phyloP scores from a whole-genome alignment of 2,888 invertebrate genomes.

The Fabriciana adippe region DNA sequence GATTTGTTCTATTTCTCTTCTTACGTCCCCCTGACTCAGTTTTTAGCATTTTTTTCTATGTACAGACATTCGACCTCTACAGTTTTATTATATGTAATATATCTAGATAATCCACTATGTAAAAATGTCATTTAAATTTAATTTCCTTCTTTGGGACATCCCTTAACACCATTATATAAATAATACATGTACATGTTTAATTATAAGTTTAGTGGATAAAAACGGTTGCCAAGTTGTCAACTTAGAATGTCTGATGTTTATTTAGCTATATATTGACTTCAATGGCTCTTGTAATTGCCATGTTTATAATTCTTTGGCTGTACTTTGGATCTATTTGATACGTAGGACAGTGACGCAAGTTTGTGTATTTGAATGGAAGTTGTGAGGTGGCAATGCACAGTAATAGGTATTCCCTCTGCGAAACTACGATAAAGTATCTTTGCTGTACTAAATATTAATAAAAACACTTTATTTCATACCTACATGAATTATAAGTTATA shows the following conservation, averaged over 20 bases:
- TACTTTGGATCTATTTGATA: not conserved
- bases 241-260: constrained; percentile 1
- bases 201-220: not conserved
- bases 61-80: no score
- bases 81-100: no score
- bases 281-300: not conserved
- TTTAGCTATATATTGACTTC: constrained; percentile 13
- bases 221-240: constrained; percentile 12
- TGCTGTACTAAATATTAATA: no score
- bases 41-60: no score
- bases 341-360: not conserved
- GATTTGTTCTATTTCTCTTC: no score
- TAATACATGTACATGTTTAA: not conserved
- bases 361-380: no score
- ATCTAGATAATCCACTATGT: not conserved
- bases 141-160: not conserved
- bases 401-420: no score
- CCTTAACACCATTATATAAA: not conserved
- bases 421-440: no score
- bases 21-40: no score
- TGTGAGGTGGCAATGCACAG: no score
- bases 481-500: no score
- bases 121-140: not conserved
- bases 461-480: no score
- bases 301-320: constrained; percentile 2